Evolutionary conservation across 2,888 invertebrate species (phyloP).

Genomic region (Euplagia quadripunctaria): DNA sequence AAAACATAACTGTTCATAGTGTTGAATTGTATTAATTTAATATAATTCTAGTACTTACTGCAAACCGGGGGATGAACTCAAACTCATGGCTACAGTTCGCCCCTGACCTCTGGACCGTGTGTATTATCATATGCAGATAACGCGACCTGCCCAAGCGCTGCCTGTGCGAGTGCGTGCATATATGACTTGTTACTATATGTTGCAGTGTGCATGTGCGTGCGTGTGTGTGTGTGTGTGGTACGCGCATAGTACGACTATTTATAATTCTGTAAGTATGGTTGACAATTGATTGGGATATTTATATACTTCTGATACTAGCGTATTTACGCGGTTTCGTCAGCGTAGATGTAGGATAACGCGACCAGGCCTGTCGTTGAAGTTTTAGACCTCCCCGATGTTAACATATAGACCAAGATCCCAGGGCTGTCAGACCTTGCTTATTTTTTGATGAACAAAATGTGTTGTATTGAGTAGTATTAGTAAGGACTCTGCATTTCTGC

Average conservation of each 20-base stretch:
- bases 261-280: conserved; percentile 20
- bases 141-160: conserved; percentile 46
- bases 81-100: conserved; percentile 42
- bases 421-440: too few relatives aligned
- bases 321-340: neutral
- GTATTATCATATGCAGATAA: conserved; percentile 56
- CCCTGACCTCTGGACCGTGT: conserved; percentile 57
- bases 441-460: too few relatives aligned
- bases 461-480: too few relatives aligned
- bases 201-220: conserved; percentile 8
- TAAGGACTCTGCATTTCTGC: too few relatives aligned
- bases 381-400: too few relatives aligned
- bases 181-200: conserved; percentile 3
- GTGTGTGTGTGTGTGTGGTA: conserved; percentile 26
- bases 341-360: neutral
- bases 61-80: conserved; percentile 30
- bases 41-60: neutral
- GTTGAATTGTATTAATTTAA: neutral
- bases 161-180: neutral
- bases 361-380: neutral
- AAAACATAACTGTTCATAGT: too few relatives aligned
- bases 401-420: too few relatives aligned
- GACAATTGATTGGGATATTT: conserved; percentile 16
- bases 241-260: conserved; percentile 26
- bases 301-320: neutral